These are phyloP conservation scores for Dendrocincla tyrannina DNA, from an alignment of 2,797 vertebrate species.

Conservation along the genomic window DNA sequence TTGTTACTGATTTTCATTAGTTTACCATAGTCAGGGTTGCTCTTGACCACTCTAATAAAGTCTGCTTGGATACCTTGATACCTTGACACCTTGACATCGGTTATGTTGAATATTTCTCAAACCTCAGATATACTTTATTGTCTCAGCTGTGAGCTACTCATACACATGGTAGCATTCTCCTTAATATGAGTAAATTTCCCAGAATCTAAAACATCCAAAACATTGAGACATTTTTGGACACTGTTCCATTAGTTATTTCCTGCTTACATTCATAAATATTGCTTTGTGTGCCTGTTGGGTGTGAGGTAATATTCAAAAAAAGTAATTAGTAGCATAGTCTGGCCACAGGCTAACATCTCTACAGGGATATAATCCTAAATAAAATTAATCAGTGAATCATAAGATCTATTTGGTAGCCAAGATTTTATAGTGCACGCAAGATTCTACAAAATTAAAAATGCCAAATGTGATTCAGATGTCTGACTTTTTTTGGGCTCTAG, in stretches of 20 bases:
- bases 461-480: not conserved
- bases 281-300: not conserved
- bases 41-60: not conserved
- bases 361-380: not conserved
- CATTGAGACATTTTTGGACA: not conserved
- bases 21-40: not conserved
- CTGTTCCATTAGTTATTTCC: not conserved
- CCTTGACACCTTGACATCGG: not conserved
- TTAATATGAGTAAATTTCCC: not conserved
- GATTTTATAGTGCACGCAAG: not conserved
- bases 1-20: not conserved
- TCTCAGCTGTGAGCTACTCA: not conserved
- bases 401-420: not conserved
- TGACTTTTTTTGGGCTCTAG: not conserved
- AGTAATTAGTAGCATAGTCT: not conserved
- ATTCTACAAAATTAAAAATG: not conserved
- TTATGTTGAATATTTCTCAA: not conserved
- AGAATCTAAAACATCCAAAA: not conserved
- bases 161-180: not conserved
- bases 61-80: not conserved
- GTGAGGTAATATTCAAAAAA: not conserved
- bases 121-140: not conserved
- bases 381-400: not conserved
- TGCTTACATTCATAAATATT: not conserved
- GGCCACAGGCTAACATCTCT: not conserved